Base-by-base conservation (phyloP, 2,888 invertebrate genomes). In the Anoplius nigerrimus region DNA sequence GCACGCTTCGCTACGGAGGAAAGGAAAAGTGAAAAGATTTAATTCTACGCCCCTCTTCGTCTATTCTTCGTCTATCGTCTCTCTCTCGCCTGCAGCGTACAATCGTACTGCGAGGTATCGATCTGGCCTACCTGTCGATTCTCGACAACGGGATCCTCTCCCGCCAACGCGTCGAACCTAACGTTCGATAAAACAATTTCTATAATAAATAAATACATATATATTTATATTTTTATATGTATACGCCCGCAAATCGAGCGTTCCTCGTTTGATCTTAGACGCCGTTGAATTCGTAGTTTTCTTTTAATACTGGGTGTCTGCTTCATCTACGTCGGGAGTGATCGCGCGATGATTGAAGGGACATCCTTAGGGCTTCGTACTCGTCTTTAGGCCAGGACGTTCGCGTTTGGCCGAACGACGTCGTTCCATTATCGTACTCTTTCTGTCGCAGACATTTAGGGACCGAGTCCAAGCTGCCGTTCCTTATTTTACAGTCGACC, bases 191-290 rank as follows among this genome's bases (percentile, higher is more conserved):
- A 76, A 80, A 64, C 63, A 63, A 72, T 69, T 61, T 73, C 66
- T 77, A 79, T 71, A 76, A 79, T 76, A 76, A 79, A 76, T 76
- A 76, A 78, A 75, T 79, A 71, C 64, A 63, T 56, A 53, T 71
- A 71, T 60, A 63, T 67, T 52, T 59, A 53, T 68, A 68, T 69
- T 60, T 74, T 42, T 71, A 42, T 72, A 62, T 71, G 48, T 72
- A 66, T 76, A 69, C 46, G 52, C 54, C n/a, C 64, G 62, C 66
- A 61, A n/a, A 71, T 59, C 60, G 63, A 69, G 62, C 66, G 64
- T 45, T 53, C 22, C 54, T 61, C 66, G 66, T 61, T 72, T 69
- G 66, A 67, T 52, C 71, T 77, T 76, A 74, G 76, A 72, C 48
- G 72, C 75, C 78, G 69, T 75, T 75, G 56, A 69, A 71, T 59